Base-by-base conservation (phyloP, 2,888 invertebrate species). In the Gnatocerus cornutus region DNA sequence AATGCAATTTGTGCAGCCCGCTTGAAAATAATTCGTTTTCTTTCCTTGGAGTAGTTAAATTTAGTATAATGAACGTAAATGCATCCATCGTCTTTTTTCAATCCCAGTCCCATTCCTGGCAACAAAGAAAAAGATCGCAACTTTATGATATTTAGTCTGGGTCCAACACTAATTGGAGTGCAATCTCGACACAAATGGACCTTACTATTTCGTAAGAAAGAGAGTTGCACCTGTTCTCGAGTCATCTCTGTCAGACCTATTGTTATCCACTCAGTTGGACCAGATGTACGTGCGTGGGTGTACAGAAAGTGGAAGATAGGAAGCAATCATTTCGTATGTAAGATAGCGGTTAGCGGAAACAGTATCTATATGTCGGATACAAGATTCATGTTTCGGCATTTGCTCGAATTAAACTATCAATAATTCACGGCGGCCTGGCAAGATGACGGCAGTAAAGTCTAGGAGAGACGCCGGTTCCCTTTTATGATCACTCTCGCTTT, bases 391-490 rank as follows among this genome's bases (percentile, higher is more conserved):
- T 78, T 76, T 78, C 76, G 77, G 80, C 82, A 82, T 84, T 83
- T 81, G 77, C 79, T 78, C 82, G 82, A 84, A 84, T 84, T 84
- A 84, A 84, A 84, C 79, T 82, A 84, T 84, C 83, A 84, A 84
- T 84, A 83, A 84, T 84, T 83, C 84, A 84, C 65, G 73, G 73
- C 70, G 72, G 77, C 76, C 73, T 80, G 79, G 77, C 78, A 78
- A 77, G 78, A 78, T 81, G 81, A 80, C 78, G 79, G 79, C 76
- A 76, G 80, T 81, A 82, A 82, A 83, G 77, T 78, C 80, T 73
- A 77, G 73, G 71, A 76, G 75, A 75, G 79, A 75, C 77, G 76
- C 78, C 78, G 76, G 75, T 76, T 73, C 73, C 74, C 74, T 79
- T 81, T 81, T 81, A 81, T 78, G 80, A 79, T 76, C 76, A 74